Evolutionary conservation across 2,113 vertebrate species (phyloP).

Genomic region (Seriola aureovittata): DNA sequence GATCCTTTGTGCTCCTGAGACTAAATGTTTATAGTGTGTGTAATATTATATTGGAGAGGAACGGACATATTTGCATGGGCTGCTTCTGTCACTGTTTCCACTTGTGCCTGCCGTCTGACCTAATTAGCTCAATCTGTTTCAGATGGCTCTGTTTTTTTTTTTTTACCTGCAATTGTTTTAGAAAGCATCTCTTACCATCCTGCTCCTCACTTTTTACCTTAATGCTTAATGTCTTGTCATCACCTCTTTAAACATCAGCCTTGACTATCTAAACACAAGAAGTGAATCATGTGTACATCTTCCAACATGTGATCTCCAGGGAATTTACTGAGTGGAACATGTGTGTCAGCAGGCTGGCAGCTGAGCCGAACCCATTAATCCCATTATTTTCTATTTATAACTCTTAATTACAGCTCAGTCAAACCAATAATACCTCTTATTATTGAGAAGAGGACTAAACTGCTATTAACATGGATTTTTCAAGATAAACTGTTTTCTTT

Average conservation of each 20-base stretch:
- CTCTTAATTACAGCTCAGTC: conserved; percentile 61
- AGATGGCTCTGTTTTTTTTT: conserved; percentile 39
- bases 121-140: conserved; percentile 51
- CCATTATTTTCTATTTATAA: conserved; percentile 75
- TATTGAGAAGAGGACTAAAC: conserved; percentile 40
- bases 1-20: conserved; percentile 52
- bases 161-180: conserved; percentile 54
- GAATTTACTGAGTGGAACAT: conserved; percentile 52
- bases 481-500: conserved; percentile 35
- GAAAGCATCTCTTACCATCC: not conserved
- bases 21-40: conserved; percentile 62
- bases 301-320: conserved; percentile 43
- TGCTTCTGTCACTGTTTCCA: conserved; percentile 60
- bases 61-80: conserved; percentile 41
- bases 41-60: conserved; percentile 49
- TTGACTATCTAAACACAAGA: conserved; percentile 41
- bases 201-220: conserved; percentile 5
- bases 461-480: conserved; percentile 37
- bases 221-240: conserved; percentile 40
- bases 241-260: conserved; percentile 37
- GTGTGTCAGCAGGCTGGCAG: conserved; percentile 63
- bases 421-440: conserved; percentile 60
- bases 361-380: conserved; percentile 72
- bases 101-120: conserved; percentile 46
- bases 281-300: conserved; percentile 51